Conservation (phyloP, 37 sponge, comb jelly and placozoan genomes). For the Oscarella lobularis region DNA sequence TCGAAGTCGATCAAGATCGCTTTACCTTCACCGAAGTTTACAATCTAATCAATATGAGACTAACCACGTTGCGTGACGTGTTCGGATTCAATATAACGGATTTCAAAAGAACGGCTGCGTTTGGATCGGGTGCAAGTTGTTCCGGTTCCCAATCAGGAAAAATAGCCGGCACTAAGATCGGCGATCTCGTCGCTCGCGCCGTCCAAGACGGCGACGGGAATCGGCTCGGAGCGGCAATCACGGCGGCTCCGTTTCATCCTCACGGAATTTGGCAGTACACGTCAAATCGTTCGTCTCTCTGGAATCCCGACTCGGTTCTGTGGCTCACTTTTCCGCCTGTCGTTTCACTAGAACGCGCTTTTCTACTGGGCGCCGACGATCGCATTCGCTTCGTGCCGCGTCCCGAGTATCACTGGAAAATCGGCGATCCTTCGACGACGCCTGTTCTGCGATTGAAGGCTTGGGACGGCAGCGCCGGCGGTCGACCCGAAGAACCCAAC, state of each 20-base stretch:
- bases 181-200: constrained; percentile 8
- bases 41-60: neutral
- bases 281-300: neutral
- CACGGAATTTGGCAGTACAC: constrained; percentile 63
- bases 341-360: constrained; percentile 25
- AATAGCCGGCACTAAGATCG: constrained; percentile 19
- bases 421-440: neutral
- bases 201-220: constrained; percentile 30
- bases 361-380: constrained; percentile 50
- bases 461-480: constrained; percentile 55
- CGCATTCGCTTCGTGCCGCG: constrained; percentile 48
- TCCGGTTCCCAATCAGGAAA: constrained; percentile 1
- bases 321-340: constrained; percentile 59
- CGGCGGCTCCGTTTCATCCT: neutral
- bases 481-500: constrained; percentile 13
- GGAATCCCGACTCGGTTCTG: neutral
- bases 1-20: neutral
- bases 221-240: constrained; percentile 46
- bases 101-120: neutral
- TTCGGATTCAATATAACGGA: neutral
- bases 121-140: constrained; percentile 39
- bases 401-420: constrained; percentile 59
- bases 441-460: constrained; percentile 48
- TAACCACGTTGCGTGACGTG: neutral
- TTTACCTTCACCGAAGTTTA: neutral